Evolutionary conservation across 1,140 invertebrate genomes (phyloP), one percentile per base, ranked within the genome.

Genomic region (Centruroides vittatus): DNA sequence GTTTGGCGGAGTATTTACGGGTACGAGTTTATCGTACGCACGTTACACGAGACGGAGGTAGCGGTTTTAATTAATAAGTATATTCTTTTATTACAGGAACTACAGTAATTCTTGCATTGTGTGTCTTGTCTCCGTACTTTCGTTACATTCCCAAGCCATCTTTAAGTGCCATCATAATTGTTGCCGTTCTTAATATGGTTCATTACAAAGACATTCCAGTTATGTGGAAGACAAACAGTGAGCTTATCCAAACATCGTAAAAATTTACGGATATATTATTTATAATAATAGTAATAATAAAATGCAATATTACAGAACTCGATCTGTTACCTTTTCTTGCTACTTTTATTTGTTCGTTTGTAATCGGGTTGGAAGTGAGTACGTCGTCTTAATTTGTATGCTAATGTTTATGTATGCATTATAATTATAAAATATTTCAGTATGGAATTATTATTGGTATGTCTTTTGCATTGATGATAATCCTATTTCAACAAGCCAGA

Each of bases 141-240:
- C 86, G 84, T 68, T 93, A 82, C 69, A 90, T 93, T 70, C 90
- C 90, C 0, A 89, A 89, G 74, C 84, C 88, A 0, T 82, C 85
- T 1, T 73, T 92, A 0, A 86, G 86, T 46, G 85, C 88, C 10
- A 85, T 93, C 6, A 89, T 93, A 36, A 90, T 93, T 61, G 87
- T 85, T 67, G 89, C 90, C 58, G 89, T 93, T 50, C 84, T 93
- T 72, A 90, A 89, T 72, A 92, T 93, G 89, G 86, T 93, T 66
- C 88, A 92, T 71, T 88, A 87, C 71, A 82, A 89, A 74, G 84
- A 91, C 36, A 80, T 93, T 1, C 82, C 84, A 63, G 83, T 88
- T 0, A 86, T 93, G 79, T 94, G 89, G 89, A 82, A 80, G 57
- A 86, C 85, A 8, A 88, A 84, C 66, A 84, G 87, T 70, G 66